Evolutionary conservation across 2,113 vertebrate species (phyloP).

Genomic region (Dipodomys ordii): DNA sequence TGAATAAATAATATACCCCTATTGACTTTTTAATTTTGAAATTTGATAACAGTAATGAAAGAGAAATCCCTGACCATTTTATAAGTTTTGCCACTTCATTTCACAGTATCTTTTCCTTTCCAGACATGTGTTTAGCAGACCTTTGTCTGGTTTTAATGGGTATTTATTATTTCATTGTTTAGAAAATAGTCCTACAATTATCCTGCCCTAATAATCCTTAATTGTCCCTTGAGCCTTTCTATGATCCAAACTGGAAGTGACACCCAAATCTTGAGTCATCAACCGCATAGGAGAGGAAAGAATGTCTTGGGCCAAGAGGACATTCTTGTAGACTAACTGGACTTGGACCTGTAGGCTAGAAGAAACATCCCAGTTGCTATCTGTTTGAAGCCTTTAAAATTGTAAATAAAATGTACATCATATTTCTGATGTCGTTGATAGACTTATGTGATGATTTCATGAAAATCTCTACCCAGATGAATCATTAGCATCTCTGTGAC

Average conservation of each 20-base stretch:
- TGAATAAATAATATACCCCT: constrained; percentile 79
- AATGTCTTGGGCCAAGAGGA: rapidly evolving
- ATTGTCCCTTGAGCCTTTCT: neutral
- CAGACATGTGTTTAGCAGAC: constrained; percentile 28
- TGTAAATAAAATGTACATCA: neutral
- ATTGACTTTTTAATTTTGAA: constrained; percentile 80
- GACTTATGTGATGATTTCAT: neutral
- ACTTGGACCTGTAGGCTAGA: neutral
- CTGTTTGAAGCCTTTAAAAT: neutral
- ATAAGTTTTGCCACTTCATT: constrained; percentile 62
- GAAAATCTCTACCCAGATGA: neutral
- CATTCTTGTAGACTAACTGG: neutral
- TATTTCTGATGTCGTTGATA: rapidly evolving
- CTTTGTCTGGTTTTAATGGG: constrained; percentile 47
- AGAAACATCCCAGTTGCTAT: neutral
- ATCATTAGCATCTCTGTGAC: neutral
- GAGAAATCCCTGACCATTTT: constrained; percentile 72
- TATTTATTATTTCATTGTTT: constrained; percentile 33
- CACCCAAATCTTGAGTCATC: neutral
- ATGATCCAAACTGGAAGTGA: neutral
- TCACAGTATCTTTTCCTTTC: constrained; percentile 56
- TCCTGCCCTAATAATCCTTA: constrained; percentile 37
- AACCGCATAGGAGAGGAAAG: neutral
- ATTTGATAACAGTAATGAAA: constrained; percentile 78
- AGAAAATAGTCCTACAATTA: neutral